Evolutionary conservation across 2,113 vertebrate genomes (phyloP), one percentile per base, ranked within the genome.

Genomic region (Paralichthys olivaceus): DNA sequence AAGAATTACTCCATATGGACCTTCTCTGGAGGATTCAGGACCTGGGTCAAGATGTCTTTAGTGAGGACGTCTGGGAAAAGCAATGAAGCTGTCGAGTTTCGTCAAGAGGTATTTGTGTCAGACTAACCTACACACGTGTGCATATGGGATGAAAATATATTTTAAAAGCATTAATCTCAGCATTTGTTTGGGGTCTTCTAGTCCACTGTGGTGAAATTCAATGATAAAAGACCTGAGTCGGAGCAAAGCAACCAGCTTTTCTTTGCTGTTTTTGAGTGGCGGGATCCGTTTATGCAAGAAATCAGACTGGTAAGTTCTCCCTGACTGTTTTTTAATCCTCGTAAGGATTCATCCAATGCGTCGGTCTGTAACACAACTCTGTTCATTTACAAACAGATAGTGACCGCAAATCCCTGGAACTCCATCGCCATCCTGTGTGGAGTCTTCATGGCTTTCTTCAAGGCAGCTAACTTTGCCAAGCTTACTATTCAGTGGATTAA

Each of bases 1-100:
- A 96, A 93, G 7, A 98, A 97, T 58, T 99, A 97, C 80, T 99
- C 98, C 85, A 96, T 94, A 90, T 98, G 97, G 97, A 99, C 97
- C 62, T 99, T 99, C 91, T 99, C 97, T 0, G 97, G 97, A 26
- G 97, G 98, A 57, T 99, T 99, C 94, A 95, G 97, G 49, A 99
- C 98, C 23, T 98, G 97, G 98, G 96, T 99, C 70, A 99, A 99
- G 93, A 99, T 99, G 97, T 99, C 98, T 45, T 87, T 98, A 72
- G 96, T 99, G 84, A 94, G 92, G 91, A 98, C 98, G 3, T 95
- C 95, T n/a, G 97, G 96, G 63, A 95, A 95, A 87, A 95, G 87
- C 7, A 91, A 92, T 1, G 93, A 97, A 63, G 93, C 95, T 0
- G 93, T 98, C 14, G 97, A 98, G 87, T 99, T 99, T 94, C 95